Conservation (phyloP, 2,113 vertebrate genomes). For the Zapornia atra region DNA sequence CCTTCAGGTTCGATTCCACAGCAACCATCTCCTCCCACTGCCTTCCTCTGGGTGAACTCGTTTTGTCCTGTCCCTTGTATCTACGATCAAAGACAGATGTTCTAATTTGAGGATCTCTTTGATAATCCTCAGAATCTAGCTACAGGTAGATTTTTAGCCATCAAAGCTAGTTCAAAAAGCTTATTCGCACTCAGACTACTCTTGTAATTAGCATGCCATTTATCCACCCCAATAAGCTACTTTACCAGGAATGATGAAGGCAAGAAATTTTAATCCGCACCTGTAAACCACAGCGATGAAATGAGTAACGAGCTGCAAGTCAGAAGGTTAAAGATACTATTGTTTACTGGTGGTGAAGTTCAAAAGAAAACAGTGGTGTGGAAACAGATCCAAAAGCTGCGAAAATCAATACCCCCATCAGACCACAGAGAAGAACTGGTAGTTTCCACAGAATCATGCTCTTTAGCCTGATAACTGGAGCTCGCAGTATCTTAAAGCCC, state of each 20-base stretch:
- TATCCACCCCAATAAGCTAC: not conserved
- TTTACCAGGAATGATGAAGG: not conserved
- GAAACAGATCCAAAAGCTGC: not conserved
- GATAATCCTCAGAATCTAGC: slow-evolving; percentile 31
- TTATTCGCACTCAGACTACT: slow-evolving; percentile 15
- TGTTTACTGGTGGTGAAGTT: slow-evolving; percentile 14
- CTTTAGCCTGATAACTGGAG: not conserved
- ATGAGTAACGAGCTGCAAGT: not conserved
- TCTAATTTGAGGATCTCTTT: slow-evolving; percentile 30
- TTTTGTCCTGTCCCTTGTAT: slow-evolving; percentile 8
- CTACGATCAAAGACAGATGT: slow-evolving; percentile 25
- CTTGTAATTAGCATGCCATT: slow-evolving; percentile 25
- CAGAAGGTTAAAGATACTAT: not conserved
- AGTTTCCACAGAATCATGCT: not conserved
- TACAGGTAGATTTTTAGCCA: slow-evolving; percentile 44
- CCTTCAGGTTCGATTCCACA: not conserved
- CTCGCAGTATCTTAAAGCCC: not conserved
- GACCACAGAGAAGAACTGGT: not conserved
- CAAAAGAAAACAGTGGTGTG: not conserved
- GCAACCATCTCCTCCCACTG: not conserved
- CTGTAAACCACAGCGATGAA: not conserved
- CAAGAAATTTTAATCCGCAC: slow-evolving; percentile 11
- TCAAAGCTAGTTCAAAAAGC: slow-evolving; percentile 42
- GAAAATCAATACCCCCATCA: not conserved
- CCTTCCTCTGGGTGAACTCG: not conserved